These are phyloP conservation scores for Anastatus disparis DNA, from an alignment of 1,140 invertebrate genomes.

Conservation along the genomic window DNA sequence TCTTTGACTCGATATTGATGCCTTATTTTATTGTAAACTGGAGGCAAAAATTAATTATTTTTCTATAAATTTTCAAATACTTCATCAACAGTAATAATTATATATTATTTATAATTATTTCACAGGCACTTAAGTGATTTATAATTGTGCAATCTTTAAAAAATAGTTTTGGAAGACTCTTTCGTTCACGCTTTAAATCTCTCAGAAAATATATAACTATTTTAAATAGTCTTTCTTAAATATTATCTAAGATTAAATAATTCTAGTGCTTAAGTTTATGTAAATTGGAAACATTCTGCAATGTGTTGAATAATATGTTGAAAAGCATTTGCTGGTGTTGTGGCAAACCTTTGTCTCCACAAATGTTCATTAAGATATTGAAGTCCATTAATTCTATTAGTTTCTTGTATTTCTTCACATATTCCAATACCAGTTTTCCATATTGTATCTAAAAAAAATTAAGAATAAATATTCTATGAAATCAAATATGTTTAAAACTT, in stretches of 20 bases:
- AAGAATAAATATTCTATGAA: slow-evolving; percentile 30
- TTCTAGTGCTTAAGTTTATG: slow-evolving; percentile 40
- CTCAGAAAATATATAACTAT: slow-evolving; percentile 35
- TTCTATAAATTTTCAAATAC: slow-evolving; percentile 38
- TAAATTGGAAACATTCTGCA: slow-evolving; percentile 61
- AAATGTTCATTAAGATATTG: slow-evolving; percentile 59
- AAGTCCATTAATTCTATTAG: slow-evolving; percentile 52
- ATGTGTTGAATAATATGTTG: slow-evolving; percentile 64
- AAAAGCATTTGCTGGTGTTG: slow-evolving; percentile 59
- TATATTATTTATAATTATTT: slow-evolving; percentile 26
- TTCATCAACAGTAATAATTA: slow-evolving; percentile 39
- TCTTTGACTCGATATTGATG: slow-evolving; percentile 20
- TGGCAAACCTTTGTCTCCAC: slow-evolving; percentile 63
- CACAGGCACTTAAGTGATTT: slow-evolving; percentile 41
- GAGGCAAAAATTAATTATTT: slow-evolving; percentile 6
- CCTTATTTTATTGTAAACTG: background rate
- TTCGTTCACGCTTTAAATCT: slow-evolving; percentile 33
- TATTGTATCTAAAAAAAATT: slow-evolving; percentile 61
- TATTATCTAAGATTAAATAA: slow-evolving; percentile 23
- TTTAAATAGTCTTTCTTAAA: slow-evolving; percentile 36
- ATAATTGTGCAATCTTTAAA: slow-evolving; percentile 39
- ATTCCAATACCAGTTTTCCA: slow-evolving; percentile 62
- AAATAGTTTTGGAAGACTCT: slow-evolving; percentile 43
- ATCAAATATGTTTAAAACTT: slow-evolving; percentile 22
- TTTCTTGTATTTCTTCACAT: slow-evolving; percentile 65